Evolutionary conservation across 2,888 invertebrate genomes (phyloP).

Genomic region (Heliconius erato): DNA sequence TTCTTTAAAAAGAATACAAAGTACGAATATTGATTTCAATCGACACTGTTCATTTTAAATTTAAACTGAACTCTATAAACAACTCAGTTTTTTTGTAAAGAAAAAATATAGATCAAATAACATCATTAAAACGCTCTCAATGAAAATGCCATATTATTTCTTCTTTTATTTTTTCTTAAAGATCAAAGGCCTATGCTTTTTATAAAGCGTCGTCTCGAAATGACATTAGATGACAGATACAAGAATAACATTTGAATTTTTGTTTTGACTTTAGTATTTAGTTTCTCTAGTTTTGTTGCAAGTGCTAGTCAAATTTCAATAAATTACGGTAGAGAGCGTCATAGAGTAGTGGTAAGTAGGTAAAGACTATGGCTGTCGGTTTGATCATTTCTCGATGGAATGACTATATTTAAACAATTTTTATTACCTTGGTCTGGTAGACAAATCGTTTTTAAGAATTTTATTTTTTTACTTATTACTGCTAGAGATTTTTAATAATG

Average conservation of each 20-base stretch:
- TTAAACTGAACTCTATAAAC: background rate
- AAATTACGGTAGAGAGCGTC: background rate
- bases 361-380: background rate
- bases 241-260: conserved; percentile 3
- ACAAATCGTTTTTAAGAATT: too few relatives aligned
- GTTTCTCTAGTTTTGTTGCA: background rate
- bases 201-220: conserved; percentile 11
- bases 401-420: too few relatives aligned
- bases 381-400: background rate
- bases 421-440: too few relatives aligned
- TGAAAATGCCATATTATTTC: conserved; percentile 16
- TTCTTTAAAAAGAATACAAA: background rate
- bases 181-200: conserved; percentile 16
- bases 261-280: background rate
- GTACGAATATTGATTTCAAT: background rate
- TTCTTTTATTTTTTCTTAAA: conserved; percentile 12
- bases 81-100: background rate
- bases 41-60: background rate
- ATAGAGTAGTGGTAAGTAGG: background rate
- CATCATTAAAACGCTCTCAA: conserved; percentile 19
- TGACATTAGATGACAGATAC: conserved; percentile 10
- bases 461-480: too few relatives aligned
- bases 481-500: background rate
- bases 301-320: background rate
- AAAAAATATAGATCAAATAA: conserved; percentile 22